phyloP scores from a whole-genome alignment of 2,113 vertebrate species.

The Ovis canadensis region DNA sequence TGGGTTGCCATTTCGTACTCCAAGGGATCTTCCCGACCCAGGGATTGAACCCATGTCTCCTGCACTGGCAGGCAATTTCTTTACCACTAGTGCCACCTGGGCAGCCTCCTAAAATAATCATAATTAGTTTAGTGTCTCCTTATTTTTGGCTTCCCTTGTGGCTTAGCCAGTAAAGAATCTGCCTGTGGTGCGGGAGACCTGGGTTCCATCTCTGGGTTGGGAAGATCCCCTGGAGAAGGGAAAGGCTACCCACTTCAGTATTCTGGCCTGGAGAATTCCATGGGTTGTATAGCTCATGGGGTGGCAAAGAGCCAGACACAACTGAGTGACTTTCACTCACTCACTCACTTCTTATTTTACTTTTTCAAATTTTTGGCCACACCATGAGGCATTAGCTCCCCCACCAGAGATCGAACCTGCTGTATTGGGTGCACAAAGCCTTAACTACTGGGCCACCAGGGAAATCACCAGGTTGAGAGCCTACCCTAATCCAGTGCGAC shows the following conservation, averaged over 20 bases:
- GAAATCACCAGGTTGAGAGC: background rate
- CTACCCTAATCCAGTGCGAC: background rate
- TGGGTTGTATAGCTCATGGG: background rate
- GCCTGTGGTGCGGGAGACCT: background rate
- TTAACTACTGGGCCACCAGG: background rate
- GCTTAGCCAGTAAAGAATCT: background rate
- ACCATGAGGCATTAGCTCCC: background rate
- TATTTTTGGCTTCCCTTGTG: background rate
- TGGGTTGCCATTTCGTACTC: background rate
- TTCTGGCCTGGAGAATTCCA: background rate
- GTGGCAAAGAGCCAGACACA: background rate
- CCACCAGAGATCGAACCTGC: background rate
- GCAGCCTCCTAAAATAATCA: background rate
- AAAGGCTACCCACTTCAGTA: background rate
- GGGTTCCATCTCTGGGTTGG: background rate
- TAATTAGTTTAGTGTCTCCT: background rate
- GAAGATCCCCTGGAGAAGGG: background rate
- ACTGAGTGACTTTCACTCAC: background rate
- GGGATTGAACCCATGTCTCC: background rate
- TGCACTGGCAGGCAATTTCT: background rate
- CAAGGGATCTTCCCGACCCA: background rate
- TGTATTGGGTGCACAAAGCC: fast-evolving
- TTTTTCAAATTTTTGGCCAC: background rate
- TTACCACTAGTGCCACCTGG: background rate
- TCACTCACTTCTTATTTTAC: background rate